Evolutionary conservation across 2,797 vertebrate species (phyloP).

Genomic region (Rhabdomys pumilio): DNA sequence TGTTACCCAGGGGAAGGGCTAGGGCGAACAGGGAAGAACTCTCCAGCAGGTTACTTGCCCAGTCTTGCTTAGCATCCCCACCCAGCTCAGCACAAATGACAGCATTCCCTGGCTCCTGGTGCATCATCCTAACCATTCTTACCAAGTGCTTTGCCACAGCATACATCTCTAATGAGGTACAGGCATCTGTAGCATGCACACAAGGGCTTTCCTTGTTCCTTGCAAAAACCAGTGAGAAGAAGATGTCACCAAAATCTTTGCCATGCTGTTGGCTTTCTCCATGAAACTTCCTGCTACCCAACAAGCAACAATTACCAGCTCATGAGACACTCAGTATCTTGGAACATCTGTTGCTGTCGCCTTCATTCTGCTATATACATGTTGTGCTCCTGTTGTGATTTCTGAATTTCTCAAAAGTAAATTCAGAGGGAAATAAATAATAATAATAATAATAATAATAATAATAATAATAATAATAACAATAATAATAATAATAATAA

Average conservation of each 20-base stretch:
- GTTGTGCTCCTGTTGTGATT: background rate
- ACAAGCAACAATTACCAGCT: background rate
- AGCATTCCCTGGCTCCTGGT: slow-evolving; percentile 36
- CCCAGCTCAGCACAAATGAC: slow-evolving; percentile 43
- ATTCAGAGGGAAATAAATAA: background rate
- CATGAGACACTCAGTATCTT: background rate
- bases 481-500: too few species aligned
- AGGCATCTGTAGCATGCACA: background rate
- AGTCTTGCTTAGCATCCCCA: slow-evolving; percentile 49
- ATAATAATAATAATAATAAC: background rate
- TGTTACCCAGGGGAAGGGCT: background rate
- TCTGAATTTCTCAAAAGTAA: slow-evolving; percentile 25
- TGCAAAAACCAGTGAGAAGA: slow-evolving; percentile 34
- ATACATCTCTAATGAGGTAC: background rate
- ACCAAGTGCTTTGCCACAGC: background rate
- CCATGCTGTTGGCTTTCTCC: background rate
- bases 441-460: too few species aligned
- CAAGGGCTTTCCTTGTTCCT: background rate
- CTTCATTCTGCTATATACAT: background rate
- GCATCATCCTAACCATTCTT: background rate
- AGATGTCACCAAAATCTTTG: background rate
- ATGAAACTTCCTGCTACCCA: background rate
- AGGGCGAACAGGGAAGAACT: background rate
- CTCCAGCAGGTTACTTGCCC: slow-evolving; percentile 19
- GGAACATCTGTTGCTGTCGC: background rate